Evolutionary conservation across 2,888 invertebrate species (phyloP), one percentile per base, ranked within the genome.

Genomic region (Corythucha ciliata): DNA sequence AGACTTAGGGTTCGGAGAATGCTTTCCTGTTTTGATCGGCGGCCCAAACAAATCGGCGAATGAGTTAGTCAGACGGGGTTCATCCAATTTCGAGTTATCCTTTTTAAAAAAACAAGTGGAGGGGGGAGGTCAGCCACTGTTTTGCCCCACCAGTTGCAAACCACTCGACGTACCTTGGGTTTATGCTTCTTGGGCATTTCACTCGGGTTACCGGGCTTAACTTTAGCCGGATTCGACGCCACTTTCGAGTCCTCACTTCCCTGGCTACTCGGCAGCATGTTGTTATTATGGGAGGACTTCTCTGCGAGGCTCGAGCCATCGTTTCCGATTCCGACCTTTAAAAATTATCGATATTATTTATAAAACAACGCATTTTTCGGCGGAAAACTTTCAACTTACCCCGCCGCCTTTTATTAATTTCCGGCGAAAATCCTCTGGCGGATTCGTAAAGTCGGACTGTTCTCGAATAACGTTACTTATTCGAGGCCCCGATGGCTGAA

Each of bases 361-460:
- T n/a, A n/a, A n/a, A n/a, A n/a, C n/a, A n/a, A n/a, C n/a, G n/a
- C n/a, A n/a, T 20, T 48, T 22, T 18, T 24, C 16, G 18, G 3
- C n/a, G 2, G 0, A 47, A 37, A 10, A 29, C 25, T 33, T 7
- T 24, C 18, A 10, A 71, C 76, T 70, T 69, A 78, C 78, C 63
- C 77, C 94, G 55, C 94, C 93, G 52, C 89, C 92, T 70, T 83
- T 87, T 41, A 94, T 69, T 18, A 96, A 72, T 65, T 87, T 90
- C 62, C 81, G 80, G 54, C 81, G 78, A 69, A 94, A 93, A 50
- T 96, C 94, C 57, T 92, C 92, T 55, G 83, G 80, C 6, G 90
- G 88, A 64, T 81, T 83, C 63, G 78, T 77, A 67, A 96, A 91
- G 44, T 87, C 79, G 64, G 87, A 80, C 61, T 84, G 84, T 66